These are phyloP conservation scores for Drosophila silvestris DNA, from an alignment of 2,888 invertebrate genomes.

Conservation along the genomic window DNA sequence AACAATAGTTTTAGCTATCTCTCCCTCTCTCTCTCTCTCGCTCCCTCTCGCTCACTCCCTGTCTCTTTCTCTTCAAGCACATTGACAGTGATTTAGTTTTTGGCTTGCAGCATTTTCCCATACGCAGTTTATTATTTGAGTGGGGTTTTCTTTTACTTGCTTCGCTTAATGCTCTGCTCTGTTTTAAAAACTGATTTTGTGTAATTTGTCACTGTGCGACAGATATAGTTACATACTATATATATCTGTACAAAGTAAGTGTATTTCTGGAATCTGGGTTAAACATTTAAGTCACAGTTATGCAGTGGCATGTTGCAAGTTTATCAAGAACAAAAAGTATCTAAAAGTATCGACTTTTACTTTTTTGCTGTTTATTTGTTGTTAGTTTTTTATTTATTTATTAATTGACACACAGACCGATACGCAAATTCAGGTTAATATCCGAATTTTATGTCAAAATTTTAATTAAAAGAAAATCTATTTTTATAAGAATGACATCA, in stretches of 20 bases:
- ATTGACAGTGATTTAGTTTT: conserved; percentile 80
- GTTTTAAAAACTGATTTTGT: conserved; percentile 50
- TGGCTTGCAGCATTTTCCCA: conserved; percentile 58
- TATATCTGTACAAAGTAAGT: not conserved
- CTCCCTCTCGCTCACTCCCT: conserved; percentile 47
- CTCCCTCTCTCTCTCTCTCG: conserved; percentile 12
- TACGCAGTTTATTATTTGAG: conserved; percentile 68
- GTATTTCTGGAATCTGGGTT: not conserved
- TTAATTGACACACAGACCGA: not conserved
- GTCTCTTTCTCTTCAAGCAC: conserved; percentile 45
- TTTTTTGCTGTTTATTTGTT: not conserved
- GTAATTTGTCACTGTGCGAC: conserved; percentile 40
- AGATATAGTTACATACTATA: not conserved
- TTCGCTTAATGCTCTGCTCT: conserved; percentile 38
- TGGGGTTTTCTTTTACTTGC: conserved; percentile 21
- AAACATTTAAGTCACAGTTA: conserved; percentile 42
- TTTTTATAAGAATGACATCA: too few relatives aligned
- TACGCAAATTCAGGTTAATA: not conserved
- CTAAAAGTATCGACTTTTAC: not conserved
- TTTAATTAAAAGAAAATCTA: too few relatives aligned
- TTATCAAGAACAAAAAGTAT: not conserved
- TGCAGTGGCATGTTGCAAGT: conserved; percentile 10
- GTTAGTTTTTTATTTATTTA: not conserved
- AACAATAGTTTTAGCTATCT: conserved; percentile 68
- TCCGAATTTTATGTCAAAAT: not conserved